These are phyloP conservation scores for Drosophila hamatofila DNA, from an alignment of 2,888 invertebrate species.

Conservation along the genomic window DNA sequence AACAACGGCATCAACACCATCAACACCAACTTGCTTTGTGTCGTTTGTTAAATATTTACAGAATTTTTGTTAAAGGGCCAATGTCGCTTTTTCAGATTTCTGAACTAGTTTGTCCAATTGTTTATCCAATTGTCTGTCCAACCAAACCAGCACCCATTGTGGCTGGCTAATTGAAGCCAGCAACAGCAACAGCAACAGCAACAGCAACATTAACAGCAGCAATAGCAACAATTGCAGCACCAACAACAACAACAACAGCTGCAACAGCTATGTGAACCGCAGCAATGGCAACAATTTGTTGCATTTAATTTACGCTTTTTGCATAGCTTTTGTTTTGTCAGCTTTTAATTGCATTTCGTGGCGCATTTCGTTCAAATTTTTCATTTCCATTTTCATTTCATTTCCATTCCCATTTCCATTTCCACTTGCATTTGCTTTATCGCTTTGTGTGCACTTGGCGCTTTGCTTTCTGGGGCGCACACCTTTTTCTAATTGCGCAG, in stretches of 20 bases:
- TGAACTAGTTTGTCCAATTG: conserved; percentile 26
- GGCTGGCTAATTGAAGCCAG: conserved; percentile 68
- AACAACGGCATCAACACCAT: conserved; percentile 13
- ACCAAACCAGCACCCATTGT: conserved; percentile 37
- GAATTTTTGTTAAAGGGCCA: conserved; percentile 38
- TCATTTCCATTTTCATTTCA: conserved; percentile 37
- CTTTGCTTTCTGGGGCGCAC: neutral
- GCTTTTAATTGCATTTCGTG: conserved; percentile 64
- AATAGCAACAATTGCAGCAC: neutral
- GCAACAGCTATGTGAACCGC: conserved; percentile 19
- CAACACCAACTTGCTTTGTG: conserved; percentile 31
- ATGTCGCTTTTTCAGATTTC: conserved; percentile 42
- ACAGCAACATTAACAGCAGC: too few species aligned
- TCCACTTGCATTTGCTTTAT: conserved; percentile 40
- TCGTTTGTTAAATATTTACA: conserved; percentile 68
- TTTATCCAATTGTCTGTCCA: conserved; percentile 28
- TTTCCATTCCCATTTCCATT: conserved; percentile 11
- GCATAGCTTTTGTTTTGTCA: conserved; percentile 43
- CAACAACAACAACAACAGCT: neutral
- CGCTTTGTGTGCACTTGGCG: conserved; percentile 35
- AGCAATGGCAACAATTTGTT: conserved; percentile 49
- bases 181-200: conserved; percentile 19
- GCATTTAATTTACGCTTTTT: conserved; percentile 67
- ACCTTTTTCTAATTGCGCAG: conserved; percentile 55
- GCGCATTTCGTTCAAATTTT: conserved; percentile 38